Conservation (phyloP, 2,888 invertebrate genomes). For the Epistrophe grossulariae region DNA sequence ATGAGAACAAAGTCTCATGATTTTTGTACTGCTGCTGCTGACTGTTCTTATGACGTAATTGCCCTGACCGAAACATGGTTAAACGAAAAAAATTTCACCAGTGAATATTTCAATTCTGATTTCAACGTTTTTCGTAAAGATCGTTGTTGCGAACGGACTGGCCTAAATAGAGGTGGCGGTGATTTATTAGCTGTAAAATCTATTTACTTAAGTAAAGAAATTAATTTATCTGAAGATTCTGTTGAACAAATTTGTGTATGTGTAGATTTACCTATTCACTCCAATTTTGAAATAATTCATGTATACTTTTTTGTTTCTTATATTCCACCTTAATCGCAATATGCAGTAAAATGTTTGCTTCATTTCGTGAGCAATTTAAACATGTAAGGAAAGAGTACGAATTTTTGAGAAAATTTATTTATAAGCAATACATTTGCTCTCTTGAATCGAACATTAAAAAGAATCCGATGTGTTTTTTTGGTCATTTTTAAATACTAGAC, state of each 20-base stretch:
- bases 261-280: neutral
- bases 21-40: neutral
- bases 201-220: neutral
- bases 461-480: too few species aligned
- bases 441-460: too few species aligned
- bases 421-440: too few species aligned
- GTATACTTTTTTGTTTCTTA: too few species aligned
- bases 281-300: too few species aligned
- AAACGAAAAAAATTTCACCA: neutral
- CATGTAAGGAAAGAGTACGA: too few species aligned
- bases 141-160: neutral
- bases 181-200: neutral
- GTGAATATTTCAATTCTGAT: neutral
- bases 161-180: neutral
- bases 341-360: too few species aligned
- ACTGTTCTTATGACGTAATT: constrained; percentile 28
- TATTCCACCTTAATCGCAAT: too few species aligned
- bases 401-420: too few species aligned
- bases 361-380: too few species aligned
- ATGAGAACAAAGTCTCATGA: too few species aligned
- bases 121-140: neutral
- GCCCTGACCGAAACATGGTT: constrained; percentile 5
- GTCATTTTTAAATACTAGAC: too few species aligned
- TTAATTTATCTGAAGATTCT: neutral
- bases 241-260: neutral